Base-by-base conservation (phyloP, 2,888 invertebrate genomes). In the Synanthedon andrenaeformis region DNA sequence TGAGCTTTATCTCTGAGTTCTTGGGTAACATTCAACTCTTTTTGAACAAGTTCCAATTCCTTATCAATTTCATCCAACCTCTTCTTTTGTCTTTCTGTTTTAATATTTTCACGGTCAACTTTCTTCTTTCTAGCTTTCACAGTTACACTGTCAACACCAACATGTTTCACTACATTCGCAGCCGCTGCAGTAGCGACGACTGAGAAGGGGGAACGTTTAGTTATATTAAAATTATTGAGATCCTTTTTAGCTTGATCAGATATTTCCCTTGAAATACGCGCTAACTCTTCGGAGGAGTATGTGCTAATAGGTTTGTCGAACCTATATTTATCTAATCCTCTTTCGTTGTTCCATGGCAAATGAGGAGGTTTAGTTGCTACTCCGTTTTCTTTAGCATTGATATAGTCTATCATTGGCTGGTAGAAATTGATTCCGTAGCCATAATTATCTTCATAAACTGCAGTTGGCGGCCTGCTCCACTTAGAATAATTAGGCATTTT, bases 401-500 rank as follows among this genome's bases (percentile, higher is more conserved):
- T 91, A 71, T 94, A 94, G 79, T 95, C 94, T 68, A 95, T 91
- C 94, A 95, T 94, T 52, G 95, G 95, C 76, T 94, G 93, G 81
- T 95, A 95, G 79, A 91, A 94, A 82, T 94, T 93, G 69, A 94
- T 93, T 53, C 93, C 94, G 76, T 92, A 94, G 62, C 93, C 93
- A 82, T 95, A 95, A 82, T 95, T 95, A 77, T 92, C 92, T 71
- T 93, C 92, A 83, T 95, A 95, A 56, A 92, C 90, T 54, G 90
- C 76, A 17, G 92, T 92, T 53, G 91, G 90, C 52, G 91, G 91
- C 61, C 86, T 87, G 55, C 76, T 82, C 89, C 89, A 89, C 63
- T 86, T 86, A 58, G 70, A 76, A 53, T 72, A 77, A 59, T 79
- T 81, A 52, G 82, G 79, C 64, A 84, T 70, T 67, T 85, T 82